These are phyloP conservation scores for Laodelphax striatellus DNA, from an alignment of 1,140 invertebrate species.

Conservation along the genomic window DNA sequence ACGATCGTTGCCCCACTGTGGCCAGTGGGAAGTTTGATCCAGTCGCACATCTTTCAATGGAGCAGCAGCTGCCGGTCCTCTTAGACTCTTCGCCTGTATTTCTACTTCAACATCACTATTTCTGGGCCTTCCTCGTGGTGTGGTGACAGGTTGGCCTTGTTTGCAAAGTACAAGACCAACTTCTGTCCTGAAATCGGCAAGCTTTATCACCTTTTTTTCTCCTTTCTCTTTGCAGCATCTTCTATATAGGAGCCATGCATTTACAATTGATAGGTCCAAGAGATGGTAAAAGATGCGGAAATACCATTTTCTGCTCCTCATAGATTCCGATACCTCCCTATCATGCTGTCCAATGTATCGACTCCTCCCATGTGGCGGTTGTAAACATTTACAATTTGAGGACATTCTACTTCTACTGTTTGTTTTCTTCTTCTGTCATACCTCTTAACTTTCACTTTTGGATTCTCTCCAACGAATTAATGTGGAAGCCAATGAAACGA, in stretches of 20 bases:
- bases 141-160: background rate
- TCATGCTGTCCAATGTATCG: conserved; percentile 31
- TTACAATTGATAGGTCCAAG: conserved; percentile 28
- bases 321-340: conserved; percentile 32
- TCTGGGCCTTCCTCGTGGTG: background rate
- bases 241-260: conserved; percentile 22
- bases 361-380: conserved; percentile 38
- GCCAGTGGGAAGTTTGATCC: conserved; percentile 1
- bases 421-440: conserved; percentile 29
- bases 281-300: conserved; percentile 33
- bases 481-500: conserved; percentile 30
- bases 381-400: conserved; percentile 33
- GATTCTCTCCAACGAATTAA: conserved; percentile 29
- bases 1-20: background rate
- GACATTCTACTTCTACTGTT: conserved; percentile 30
- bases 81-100: background rate
- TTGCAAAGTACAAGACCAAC: conserved; percentile 1
- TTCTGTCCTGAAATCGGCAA: background rate
- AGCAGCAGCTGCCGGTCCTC: background rate
- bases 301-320: conserved; percentile 33
- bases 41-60: conserved; percentile 1
- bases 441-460: conserved; percentile 25
- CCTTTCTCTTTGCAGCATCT: background rate
- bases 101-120: background rate
- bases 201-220: background rate